A percentile compares a stretch with the other conserved stretches of the same genome.
Conservation (phyloP, 2,797 vertebrate genomes). For the Periparus ater region DNA sequence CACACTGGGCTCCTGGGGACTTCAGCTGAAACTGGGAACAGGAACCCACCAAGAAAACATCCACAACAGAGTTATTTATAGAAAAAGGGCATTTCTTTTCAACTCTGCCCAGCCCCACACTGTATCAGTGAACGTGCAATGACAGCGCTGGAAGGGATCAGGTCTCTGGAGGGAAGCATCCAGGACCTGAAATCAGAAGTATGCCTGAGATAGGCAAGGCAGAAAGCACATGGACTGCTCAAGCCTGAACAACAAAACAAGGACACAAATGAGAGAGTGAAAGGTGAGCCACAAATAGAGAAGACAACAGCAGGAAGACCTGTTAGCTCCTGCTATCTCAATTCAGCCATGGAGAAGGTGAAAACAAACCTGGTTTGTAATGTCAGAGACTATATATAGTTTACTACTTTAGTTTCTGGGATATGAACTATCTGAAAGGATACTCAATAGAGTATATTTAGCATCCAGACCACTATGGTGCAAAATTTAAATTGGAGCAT, state of each 20-base stretch:
- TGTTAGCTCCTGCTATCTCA: not conserved
- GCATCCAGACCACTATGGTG: not conserved
- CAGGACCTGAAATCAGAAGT: not conserved
- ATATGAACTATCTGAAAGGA: slow-evolving; percentile 22
- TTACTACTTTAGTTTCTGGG: slow-evolving; percentile 29
- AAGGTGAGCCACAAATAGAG: not conserved
- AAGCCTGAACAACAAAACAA: not conserved
- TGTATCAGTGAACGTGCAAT: not conserved
- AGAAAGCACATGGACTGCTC: not conserved
- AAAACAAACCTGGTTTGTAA: slow-evolving; percentile 43
- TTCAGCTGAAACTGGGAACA: not conserved
- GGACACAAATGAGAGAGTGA: not conserved
- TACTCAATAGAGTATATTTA: slow-evolving; percentile 42
- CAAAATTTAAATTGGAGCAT: not conserved
- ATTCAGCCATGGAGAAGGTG: slow-evolving; percentile 15
- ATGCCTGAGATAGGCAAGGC: not conserved
- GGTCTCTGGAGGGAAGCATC: not conserved
- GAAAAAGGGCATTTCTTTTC: not conserved
- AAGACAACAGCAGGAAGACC: not conserved
- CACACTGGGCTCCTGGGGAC: not conserved
- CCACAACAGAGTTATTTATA: not conserved
- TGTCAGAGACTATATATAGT: slow-evolving; percentile 50
- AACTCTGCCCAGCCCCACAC: not conserved
- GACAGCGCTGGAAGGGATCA: not conserved
- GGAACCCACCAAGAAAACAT: not conserved